These are phyloP conservation scores for Ariopsis seemanni DNA, from an alignment of 2,113 vertebrate species.

Conservation along the genomic window DNA sequence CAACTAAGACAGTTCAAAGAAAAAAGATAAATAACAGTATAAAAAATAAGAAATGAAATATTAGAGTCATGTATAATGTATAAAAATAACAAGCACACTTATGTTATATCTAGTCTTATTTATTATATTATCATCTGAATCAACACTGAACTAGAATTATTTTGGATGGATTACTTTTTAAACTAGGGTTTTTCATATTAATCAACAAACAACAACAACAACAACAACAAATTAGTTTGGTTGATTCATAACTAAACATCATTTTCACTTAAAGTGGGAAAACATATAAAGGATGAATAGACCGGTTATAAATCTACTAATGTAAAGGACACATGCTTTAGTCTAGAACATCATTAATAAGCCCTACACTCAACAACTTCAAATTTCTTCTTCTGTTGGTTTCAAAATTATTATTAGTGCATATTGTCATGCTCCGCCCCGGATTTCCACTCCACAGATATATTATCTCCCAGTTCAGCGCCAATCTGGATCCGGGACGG, in stretches of 20 bases:
- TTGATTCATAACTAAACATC: no score
- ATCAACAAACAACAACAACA: no score
- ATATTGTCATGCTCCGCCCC: no score
- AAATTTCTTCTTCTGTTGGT: no score
- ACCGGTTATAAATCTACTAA: background rate
- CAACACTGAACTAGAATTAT: background rate
- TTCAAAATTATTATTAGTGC: no score
- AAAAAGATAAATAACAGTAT: background rate
- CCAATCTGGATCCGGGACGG: no score
- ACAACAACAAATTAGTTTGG: no score
- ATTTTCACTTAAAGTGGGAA: no score
- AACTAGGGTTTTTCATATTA: no score
- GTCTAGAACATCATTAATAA: background rate
- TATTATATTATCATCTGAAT: background rate
- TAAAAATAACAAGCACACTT: background rate
- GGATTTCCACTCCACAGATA: no score
- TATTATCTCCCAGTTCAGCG: no score
- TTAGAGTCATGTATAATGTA: background rate
- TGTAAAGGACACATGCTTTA: background rate
- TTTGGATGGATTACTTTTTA: background rate
- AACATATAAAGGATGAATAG: no score
- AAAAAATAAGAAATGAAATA: background rate
- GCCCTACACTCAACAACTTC: background rate
- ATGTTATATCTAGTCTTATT: background rate
- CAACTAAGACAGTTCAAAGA: constrained; percentile 69